Evolutionary conservation across 2,797 vertebrate genomes (phyloP).

Genomic region (Todus mexicanus): DNA sequence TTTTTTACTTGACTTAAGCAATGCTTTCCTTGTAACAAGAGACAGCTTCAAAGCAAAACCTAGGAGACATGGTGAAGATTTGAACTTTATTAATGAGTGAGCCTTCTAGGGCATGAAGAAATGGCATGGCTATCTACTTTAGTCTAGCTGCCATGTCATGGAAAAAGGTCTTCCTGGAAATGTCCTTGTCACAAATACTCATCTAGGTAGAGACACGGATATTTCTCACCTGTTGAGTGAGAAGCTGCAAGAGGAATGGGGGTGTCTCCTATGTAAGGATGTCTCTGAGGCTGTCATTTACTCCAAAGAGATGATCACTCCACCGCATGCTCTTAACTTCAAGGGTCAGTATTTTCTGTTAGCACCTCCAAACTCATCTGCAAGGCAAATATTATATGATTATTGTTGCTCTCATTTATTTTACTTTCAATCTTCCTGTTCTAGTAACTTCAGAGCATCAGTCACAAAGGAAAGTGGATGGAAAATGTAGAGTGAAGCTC

Average conservation of each 20-base stretch:
- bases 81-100: neutral
- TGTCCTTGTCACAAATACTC: neutral
- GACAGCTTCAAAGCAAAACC: neutral
- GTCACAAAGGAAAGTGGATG: neutral
- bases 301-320: neutral
- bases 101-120: neutral
- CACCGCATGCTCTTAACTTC: neutral
- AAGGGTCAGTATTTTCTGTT: neutral
- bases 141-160: neutral
- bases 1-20: neutral
- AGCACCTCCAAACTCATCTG: neutral
- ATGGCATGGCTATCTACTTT: neutral
- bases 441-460: neutral
- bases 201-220: rapidly evolving
- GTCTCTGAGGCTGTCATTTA: neutral
- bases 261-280: rapidly evolving
- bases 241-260: neutral
- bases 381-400: neutral
- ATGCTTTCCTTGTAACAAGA: neutral
- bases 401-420: neutral
- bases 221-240: neutral
- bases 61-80: neutral
- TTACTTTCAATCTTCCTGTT: neutral
- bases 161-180: neutral
- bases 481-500: neutral